Percentiles rank a stretch among this genome's conserved stretches.
These are phyloP conservation scores for Climacteris rufus DNA, from an alignment of 2,113 vertebrate genomes.

Conservation along the genomic window DNA sequence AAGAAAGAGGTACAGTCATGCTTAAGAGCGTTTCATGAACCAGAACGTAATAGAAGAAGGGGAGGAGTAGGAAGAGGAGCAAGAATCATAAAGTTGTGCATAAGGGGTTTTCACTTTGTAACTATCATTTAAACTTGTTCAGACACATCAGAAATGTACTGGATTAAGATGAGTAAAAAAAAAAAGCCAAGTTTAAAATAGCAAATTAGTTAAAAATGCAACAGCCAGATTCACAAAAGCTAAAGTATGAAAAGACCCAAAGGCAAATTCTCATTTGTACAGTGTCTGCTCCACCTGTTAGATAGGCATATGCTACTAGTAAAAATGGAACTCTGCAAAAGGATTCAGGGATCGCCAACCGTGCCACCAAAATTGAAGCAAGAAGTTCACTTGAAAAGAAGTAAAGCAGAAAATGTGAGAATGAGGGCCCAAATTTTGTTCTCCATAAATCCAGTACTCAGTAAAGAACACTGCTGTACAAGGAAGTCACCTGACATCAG, in stretches of 20 bases:
- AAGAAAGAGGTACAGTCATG: not conserved
- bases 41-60: not conserved
- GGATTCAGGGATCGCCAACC: not conserved
- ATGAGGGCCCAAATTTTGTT: not conserved
- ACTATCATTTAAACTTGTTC: not conserved
- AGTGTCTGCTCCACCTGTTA: slow-evolving; percentile 40
- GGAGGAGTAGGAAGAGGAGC: not conserved
- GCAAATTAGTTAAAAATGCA: not conserved
- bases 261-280: slow-evolving; percentile 41
- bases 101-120: not conserved
- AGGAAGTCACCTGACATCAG: not conserved
- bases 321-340: slow-evolving; percentile 30
- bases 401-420: not conserved
- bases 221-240: slow-evolving; percentile 40
- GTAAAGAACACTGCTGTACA: not conserved
- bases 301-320: slow-evolving; percentile 27
- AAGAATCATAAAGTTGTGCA: not conserved
- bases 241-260: slow-evolving; percentile 40
- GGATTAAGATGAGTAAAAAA: not conserved
- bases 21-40: not conserved
- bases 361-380: not conserved
- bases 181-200: not conserved
- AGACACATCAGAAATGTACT: not conserved
- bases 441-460: not conserved
- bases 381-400: not conserved